Percentiles rank a stretch among this genome's conserved stretches.
Conservation (phyloP, 1,140 invertebrate species). For the Phocides pigmalion region DNA sequence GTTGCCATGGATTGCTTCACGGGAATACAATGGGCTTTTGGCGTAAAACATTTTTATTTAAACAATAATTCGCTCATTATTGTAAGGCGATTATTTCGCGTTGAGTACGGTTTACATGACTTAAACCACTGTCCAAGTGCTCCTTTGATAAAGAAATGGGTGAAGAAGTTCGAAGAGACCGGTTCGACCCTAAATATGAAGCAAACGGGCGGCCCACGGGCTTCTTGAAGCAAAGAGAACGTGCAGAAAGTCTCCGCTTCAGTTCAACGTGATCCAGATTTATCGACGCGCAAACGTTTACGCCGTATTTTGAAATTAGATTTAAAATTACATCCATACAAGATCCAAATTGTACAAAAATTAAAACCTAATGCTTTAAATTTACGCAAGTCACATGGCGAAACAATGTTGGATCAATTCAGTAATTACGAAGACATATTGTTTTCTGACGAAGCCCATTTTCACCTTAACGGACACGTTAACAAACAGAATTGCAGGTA, state of each 20-base stretch:
- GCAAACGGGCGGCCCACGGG: background rate
- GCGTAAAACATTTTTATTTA: constrained; percentile 28
- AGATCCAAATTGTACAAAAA: constrained; percentile 51
- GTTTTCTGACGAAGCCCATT: constrained; percentile 56
- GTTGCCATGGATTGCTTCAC: constrained; percentile 25
- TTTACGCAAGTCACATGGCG: constrained; percentile 23
- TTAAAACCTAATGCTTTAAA: constrained; percentile 34
- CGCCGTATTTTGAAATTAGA: constrained; percentile 50
- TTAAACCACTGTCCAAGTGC: constrained; percentile 32
- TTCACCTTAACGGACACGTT: constrained; percentile 49
- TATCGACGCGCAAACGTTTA: constrained; percentile 44
- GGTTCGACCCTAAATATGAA: constrained; percentile 29
- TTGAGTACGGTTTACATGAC: constrained; percentile 31
- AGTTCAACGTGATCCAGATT: constrained; percentile 39
- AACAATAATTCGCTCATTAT: constrained; percentile 24
- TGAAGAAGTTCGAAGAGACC: constrained; percentile 26
- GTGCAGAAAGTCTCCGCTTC: constrained; percentile 40
- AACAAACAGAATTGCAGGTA: constrained; percentile 55
- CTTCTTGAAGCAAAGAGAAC: constrained; percentile 24
- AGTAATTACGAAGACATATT: constrained; percentile 44
- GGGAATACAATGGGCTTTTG: constrained; percentile 28
- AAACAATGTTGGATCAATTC: constrained; percentile 39
- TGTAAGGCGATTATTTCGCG: constrained; percentile 35
- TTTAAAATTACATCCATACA: constrained; percentile 48
- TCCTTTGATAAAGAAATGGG: constrained; percentile 25